These are phyloP conservation scores for Cenopis cana DNA, from an alignment of 2,888 invertebrate species.

Conservation along the genomic window DNA sequence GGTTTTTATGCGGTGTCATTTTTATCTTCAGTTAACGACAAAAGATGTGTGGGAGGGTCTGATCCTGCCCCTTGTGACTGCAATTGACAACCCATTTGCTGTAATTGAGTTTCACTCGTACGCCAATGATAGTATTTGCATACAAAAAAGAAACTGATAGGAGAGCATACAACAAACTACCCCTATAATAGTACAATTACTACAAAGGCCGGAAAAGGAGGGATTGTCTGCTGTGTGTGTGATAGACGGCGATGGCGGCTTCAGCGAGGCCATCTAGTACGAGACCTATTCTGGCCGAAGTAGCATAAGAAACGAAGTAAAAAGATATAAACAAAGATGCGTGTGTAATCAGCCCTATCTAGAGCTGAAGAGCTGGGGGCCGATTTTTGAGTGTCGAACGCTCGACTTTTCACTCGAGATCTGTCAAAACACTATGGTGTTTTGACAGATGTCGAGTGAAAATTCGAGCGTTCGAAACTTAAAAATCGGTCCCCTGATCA, in stretches of 20 bases:
- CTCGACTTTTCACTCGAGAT: too few species aligned
- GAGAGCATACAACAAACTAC: background rate
- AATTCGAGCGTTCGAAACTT: too few species aligned
- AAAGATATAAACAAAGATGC: background rate
- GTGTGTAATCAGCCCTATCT: too few species aligned
- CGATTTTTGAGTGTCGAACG: too few species aligned
- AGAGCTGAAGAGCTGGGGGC: too few species aligned
- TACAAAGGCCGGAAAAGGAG: background rate
- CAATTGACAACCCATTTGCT: constrained; percentile 35
- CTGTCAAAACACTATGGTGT: too few species aligned
- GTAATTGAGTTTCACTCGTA: constrained; percentile 18
- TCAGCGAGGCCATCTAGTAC: background rate
- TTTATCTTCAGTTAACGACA: constrained; percentile 31
- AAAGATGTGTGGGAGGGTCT: constrained; percentile 28
- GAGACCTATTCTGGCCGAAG: too few species aligned
- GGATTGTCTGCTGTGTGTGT: background rate
- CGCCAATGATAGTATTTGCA: constrained; percentile 23
- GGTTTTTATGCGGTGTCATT: constrained; percentile 23
- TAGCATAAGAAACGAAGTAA: too few species aligned
- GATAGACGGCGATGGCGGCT: background rate
- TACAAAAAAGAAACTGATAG: constrained; percentile 31
- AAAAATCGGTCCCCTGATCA: too few species aligned
- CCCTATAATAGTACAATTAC: background rate
- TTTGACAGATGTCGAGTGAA: too few species aligned
- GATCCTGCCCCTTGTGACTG: constrained; percentile 20